Evolutionary conservation across 2,888 invertebrate genomes (phyloP).

Genomic region (Chrysolina americana): DNA sequence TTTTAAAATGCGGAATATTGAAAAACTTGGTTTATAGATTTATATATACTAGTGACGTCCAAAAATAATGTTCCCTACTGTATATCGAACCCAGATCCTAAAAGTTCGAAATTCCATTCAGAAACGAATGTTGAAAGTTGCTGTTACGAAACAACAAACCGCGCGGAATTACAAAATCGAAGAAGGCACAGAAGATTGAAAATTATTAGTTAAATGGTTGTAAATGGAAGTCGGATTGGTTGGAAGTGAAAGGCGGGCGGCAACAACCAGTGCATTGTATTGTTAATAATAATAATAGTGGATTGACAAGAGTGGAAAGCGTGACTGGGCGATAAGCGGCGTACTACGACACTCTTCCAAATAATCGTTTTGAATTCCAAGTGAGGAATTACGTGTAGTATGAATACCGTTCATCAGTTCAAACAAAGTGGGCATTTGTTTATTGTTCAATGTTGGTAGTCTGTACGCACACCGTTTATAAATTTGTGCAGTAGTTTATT

Average conservation of each 20-base stretch:
- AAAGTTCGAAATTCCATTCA: neutral
- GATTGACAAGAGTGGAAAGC: conserved; percentile 62
- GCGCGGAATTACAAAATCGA: neutral
- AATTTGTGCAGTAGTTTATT: neutral
- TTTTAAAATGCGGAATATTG: too few relatives aligned
- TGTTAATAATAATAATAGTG: conserved; percentile 56
- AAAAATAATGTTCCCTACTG: too few relatives aligned
- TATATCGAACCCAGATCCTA: neutral
- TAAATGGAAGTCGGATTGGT: conserved; percentile 12
- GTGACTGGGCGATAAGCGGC: conserved; percentile 50
- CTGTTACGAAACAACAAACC: neutral
- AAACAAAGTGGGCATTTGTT: conserved; percentile 2
- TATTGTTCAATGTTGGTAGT: conserved; percentile 13
- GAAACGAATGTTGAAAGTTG: neutral
- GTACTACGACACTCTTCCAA: conserved; percentile 22
- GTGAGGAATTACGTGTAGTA: neutral
- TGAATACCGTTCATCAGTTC: neutral
- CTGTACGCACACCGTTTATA: neutral
- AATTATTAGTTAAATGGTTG: neutral
- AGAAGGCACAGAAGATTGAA: conserved; percentile 12
- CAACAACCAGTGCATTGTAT: conserved; percentile 53
- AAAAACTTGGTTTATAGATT: too few relatives aligned
- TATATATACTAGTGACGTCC: too few relatives aligned
- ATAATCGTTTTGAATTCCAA: neutral
- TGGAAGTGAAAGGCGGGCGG: conserved; percentile 55